Conservation (phyloP, 2,113 vertebrate genomes). For the Ictalurus punctatus region DNA sequence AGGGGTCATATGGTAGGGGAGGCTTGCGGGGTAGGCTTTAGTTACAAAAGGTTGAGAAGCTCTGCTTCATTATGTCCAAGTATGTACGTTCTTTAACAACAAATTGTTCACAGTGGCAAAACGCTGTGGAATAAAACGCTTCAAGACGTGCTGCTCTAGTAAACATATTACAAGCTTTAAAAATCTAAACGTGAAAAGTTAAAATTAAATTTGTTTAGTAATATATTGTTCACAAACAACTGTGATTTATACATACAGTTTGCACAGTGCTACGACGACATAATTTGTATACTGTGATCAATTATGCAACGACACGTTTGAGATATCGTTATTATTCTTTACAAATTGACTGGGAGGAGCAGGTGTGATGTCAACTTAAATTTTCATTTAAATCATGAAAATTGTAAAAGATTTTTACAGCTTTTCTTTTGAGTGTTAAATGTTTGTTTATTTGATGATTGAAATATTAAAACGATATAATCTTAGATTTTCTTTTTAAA, state of each 20-base stretch:
- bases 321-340: background rate
- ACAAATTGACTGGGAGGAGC: background rate
- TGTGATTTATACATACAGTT: background rate
- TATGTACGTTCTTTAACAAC: background rate
- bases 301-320: no score
- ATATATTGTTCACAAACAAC: no score
- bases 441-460: background rate
- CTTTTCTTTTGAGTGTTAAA: no score
- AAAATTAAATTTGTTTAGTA: no score
- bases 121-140: background rate
- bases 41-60: no score
- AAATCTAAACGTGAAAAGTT: no score
- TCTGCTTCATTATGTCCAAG: no score
- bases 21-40: no score
- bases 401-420: no score
- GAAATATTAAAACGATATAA: background rate
- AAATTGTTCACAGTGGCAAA: background rate
- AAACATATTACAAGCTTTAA: no score
- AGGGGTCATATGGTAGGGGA: no score
- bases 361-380: background rate
- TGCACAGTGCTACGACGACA: background rate
- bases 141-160: background rate
- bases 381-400: background rate
- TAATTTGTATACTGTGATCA: background rate
- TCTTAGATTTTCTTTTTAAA: no score